Evolutionary conservation across 2,797 vertebrate genomes (phyloP).

Genomic region (Cirrhinus molitorella): DNA sequence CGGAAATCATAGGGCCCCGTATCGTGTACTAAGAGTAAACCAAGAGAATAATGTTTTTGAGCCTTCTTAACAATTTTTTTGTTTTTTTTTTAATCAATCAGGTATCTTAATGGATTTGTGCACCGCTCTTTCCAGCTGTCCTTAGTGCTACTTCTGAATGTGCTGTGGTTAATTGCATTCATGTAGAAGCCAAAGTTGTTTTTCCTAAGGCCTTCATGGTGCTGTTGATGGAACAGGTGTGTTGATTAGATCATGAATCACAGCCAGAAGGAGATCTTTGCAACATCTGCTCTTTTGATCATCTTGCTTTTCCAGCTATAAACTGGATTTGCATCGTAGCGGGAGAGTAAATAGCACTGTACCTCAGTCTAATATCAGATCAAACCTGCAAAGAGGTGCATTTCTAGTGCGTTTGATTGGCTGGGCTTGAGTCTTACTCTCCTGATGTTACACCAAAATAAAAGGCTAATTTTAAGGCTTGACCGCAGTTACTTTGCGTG

Average conservation of each 20-base stretch:
- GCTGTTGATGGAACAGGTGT: conserved; percentile 40
- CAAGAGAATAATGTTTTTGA: neutral
- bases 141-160: neutral
- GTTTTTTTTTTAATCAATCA: neutral
- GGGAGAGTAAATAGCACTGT: conserved; percentile 5
- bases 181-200: conserved; percentile 7
- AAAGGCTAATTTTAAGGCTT: conserved; percentile 16
- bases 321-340: conserved; percentile 3
- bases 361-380: conserved; percentile 10
- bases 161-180: conserved; percentile 10
- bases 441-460: conserved; percentile 2
- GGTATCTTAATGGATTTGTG: neutral
- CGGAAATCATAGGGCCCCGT: neutral
- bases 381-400: conserved; percentile 2
- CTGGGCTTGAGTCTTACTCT: neutral
- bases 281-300: conserved; percentile 36
- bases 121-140: neutral
- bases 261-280: conserved; percentile 2
- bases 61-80: neutral
- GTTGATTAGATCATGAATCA: conserved; percentile 37
- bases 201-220: neutral
- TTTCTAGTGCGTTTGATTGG: neutral
- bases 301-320: conserved; percentile 23
- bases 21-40: neutral
- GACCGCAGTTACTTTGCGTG: neutral